phyloP scores from a whole-genome alignment of 2,113 vertebrate species.

The Oreochromis niloticus region DNA sequence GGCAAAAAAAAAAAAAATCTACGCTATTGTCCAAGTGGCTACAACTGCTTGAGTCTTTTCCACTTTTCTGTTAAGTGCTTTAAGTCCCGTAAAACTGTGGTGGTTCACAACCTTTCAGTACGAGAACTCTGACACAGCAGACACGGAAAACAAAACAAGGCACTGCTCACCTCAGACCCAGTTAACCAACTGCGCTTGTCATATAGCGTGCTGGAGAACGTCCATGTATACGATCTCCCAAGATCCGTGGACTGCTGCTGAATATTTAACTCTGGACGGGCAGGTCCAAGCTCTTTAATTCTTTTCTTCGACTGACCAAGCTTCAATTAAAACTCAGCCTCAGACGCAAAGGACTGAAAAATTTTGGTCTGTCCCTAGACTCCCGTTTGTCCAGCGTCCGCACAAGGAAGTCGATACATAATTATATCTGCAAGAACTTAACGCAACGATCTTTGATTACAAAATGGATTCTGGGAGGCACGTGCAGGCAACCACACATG shows the following conservation, averaged over 20 bases:
- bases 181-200: background rate
- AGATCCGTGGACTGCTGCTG: background rate
- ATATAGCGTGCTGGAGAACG: background rate
- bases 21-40: background rate
- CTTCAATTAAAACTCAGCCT: background rate
- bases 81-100: background rate
- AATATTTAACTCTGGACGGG: background rate
- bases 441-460: background rate
- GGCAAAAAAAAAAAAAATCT: background rate
- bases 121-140: background rate
- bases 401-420: background rate
- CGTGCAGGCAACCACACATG: background rate
- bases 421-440: background rate
- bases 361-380: background rate
- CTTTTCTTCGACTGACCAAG: background rate
- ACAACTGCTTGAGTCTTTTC: background rate
- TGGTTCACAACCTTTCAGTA: background rate
- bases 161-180: rapidly evolving
- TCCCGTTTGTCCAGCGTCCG: rapidly evolving
- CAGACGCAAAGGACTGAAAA: background rate
- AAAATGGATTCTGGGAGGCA: background rate
- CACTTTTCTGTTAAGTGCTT: background rate
- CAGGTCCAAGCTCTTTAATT: background rate
- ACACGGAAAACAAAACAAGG: background rate
- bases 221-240: background rate